Base-by-base conservation (phyloP, 2,888 invertebrate species). In the Kuschelorhynchus macadamiae region DNA sequence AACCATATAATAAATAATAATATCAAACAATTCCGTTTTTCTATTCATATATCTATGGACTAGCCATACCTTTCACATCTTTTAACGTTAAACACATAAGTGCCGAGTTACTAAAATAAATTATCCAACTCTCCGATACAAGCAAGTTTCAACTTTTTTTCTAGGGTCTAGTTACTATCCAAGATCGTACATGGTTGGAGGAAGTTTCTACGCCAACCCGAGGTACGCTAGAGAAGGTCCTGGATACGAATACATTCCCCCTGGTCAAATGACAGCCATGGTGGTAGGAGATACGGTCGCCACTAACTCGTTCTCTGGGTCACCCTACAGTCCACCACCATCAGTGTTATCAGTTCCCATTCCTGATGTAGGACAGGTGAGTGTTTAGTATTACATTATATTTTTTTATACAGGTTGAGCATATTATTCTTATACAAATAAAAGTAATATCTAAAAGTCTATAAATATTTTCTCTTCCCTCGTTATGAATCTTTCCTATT, bases 201-300 rank as follows among this genome's bases (percentile, higher is more conserved):
- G 81, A 41, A 81, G 82, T 11, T 82, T 81, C 72, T 82, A 82
- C 64, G 73, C 75, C 25, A 75, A 79, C 17, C 81, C 81, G 0
- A 50, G 70, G n/a, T 66, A 30, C 47, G 71, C 39, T 7, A 42
- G 61, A 18, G 64, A 71, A 32, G 53, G 67, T 0, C 12, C 71
- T 8, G 70, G 67, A 12, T 61, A 73, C 57, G 71, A 70, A 8
- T 71, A 69, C 33, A 49, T 70, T 14, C 75, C 76, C 9, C 80
- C 81, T 65, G 80, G 81, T 11, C 77, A 82, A 21, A 82, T 84
- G 82, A 79, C 82, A 0, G 81, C 83, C n/a, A 81, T 84, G 69
- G 81, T 82, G 11, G 72, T 81, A 46, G 81, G 82, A 55, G 82
- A 84, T 67, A 77, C 81, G 3, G 80, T 83, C 7, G 79, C 82